Base-by-base conservation (phyloP, 2,113 vertebrate species). In the Lamprotornis superbus region DNA sequence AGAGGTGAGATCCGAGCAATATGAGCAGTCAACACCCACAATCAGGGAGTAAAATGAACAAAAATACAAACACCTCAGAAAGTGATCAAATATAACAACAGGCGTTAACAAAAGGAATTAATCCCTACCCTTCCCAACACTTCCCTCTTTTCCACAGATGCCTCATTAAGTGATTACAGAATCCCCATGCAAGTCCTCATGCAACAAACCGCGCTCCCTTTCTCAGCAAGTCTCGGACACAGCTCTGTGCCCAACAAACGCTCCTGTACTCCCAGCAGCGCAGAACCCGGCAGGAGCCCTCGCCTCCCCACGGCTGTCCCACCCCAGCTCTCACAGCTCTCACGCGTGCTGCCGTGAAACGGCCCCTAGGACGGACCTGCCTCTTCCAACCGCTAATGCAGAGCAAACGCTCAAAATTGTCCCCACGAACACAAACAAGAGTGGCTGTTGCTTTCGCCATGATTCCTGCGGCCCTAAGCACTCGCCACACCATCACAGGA, bases 361-460 rank as follows among this genome's bases (percentile, higher is more conserved):
- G 27, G 42, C 22, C 17, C 13, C 50, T 2, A 21, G 28, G n/a
- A 30, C n/a, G 19, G 28, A 7, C 46, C 60, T 37, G 71, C 55
- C n/a, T 52, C 42, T 61, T 49, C 47, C 80, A n/a, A 8, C 12
- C 47, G 6, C 68, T 31, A 5, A 15, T 40, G 18, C 31, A 7
- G 20, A 37, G 22, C 30, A 50, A 64, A 56, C 0, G 7, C 30
- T 84, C 3, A 1, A 44, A 81, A 64, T 5, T 44, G 53, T 42
- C 85, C 85, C 75, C 59, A 24, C 30, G 12, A 68, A 24, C 4
- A 37, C 46, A 37, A 55, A 61, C 74, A 63, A 37, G 15, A 69
- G 52, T 0, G 49, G n/a, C 20, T 31, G 49, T 61, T 53, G 17
- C 90, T 76, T 35, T 1, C 61, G 53, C 19, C 59, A 1, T 0